A percentile compares a stretch with the other conserved stretches of the same genome.
Evolutionary conservation across 2,113 vertebrate genomes (phyloP).

Genomic region (Scytalopus superciliaris): DNA sequence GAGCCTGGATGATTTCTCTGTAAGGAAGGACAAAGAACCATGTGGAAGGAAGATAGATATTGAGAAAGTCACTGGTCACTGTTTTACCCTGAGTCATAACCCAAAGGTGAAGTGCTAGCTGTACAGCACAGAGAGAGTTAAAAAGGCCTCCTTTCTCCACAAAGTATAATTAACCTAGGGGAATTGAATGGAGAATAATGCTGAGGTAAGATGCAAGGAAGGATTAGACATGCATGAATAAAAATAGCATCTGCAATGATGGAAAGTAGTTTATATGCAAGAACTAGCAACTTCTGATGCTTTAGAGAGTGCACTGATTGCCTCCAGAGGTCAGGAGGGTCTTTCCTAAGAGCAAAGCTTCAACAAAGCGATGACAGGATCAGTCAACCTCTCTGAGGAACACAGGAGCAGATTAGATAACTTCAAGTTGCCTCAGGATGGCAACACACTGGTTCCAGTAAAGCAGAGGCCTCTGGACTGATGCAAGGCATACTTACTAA

Average conservation of each 20-base stretch:
- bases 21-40: not conserved
- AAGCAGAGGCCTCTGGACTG: not conserved
- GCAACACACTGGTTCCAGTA: not conserved
- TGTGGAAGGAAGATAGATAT: not conserved
- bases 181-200: conserved; percentile 18
- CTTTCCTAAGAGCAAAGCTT: not conserved
- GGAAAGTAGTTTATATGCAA: conserved; percentile 43
- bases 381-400: not conserved
- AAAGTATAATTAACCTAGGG: not conserved
- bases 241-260: conserved; percentile 51
- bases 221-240: conserved; percentile 51
- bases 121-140: not conserved
- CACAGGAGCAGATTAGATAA: not conserved
- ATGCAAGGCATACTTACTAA: not conserved
- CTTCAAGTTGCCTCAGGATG: not conserved
- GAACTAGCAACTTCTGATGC: conserved; percentile 26
- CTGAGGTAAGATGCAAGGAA: conserved; percentile 50
- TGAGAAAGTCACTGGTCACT: not conserved
- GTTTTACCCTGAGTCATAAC: not conserved
- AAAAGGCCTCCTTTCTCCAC: not conserved
- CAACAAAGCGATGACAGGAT: not conserved
- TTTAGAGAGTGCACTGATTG: not conserved
- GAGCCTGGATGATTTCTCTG: not conserved
- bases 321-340: conserved; percentile 11
- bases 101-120: not conserved